A percentile compares a stretch with the other conserved stretches of the same genome.
phyloP scores from a whole-genome alignment of 2,113 vertebrate genomes.

The Rhinoderma darwinii region DNA sequence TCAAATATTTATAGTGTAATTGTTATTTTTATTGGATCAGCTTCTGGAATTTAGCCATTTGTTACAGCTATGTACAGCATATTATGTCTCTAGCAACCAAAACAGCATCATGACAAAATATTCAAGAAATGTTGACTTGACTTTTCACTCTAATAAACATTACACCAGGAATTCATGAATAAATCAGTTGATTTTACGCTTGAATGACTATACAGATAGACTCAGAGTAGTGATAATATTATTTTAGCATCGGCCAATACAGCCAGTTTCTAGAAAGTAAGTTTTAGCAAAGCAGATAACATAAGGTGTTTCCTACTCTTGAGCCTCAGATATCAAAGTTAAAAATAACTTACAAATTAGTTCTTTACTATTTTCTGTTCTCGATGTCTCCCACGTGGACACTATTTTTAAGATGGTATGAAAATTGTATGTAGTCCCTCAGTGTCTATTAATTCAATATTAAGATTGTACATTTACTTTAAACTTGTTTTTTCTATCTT shows the following conservation, averaged over 20 bases:
- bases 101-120: slow-evolving; percentile 13
- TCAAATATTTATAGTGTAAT: background rate
- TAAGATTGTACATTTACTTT: background rate
- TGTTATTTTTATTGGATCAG: background rate
- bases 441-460: too few species aligned
- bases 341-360: background rate
- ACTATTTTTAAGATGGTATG: too few species aligned
- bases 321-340: background rate
- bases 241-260: slow-evolving; percentile 23
- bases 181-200: slow-evolving; percentile 34
- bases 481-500: background rate
- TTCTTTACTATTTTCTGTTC: too few species aligned
- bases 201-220: slow-evolving; percentile 36
- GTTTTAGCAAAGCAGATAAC: background rate
- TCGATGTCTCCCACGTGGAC: too few species aligned
- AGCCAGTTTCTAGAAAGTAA: slow-evolving; percentile 9
- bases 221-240: slow-evolving; percentile 13
- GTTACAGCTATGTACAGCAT: background rate
- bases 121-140: slow-evolving; percentile 49
- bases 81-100: slow-evolving; percentile 28
- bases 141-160: slow-evolving; percentile 48
- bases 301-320: background rate
- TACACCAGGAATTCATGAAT: slow-evolving; percentile 48
- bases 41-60: slow-evolving; percentile 7
- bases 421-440: too few species aligned